Base-by-base conservation (phyloP, 2,797 vertebrate species). In the Mormyrus proboscirostris region DNA sequence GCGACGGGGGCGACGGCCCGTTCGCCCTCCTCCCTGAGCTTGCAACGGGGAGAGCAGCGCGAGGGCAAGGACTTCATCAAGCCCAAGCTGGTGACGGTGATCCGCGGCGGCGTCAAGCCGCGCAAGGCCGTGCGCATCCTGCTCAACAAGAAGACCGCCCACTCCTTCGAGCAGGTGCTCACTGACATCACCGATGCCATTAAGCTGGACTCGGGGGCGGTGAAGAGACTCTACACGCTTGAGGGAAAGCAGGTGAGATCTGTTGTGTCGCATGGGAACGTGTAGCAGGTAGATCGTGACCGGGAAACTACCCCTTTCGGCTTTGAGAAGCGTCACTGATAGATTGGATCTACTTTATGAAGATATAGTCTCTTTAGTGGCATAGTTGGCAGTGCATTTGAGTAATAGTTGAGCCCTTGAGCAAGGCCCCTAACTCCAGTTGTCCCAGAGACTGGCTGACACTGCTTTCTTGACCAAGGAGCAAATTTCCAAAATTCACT, bases 161-260 rank as follows among this genome's bases (percentile, higher is more conserved):
- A 99, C 94, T 99, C 98, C 91, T 99, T 99, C 0, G 98, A 99
- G 14, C 99, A 99, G 93, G 99, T 99, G 91, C 95, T 99, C 92
- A 98, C 97, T 0, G 99, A 99, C 93, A 99, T 99, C 95, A 99
- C 98, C 0, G 97, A 99, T 55, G 98, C 99, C 88, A 98, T 99
- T 96, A 99, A 99, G 93, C 92, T 99, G 93, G 99, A 99, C 94
- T 98, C 98, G 0, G 99, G 98, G 3, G 96, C 97, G 51, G 98
- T 99, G 91, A 99, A 97, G 95, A 97, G 97, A 91, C 96, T 99
- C 86, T 99, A 97, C 93, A 99, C 99, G 0, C 93, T 99, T 94
- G 98, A 98, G 50, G 99, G 99, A 90, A 99, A 97, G 91, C 99
- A 99, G 97, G 99, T 99, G 95, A 93, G 96, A 90, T 25, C 62